These are phyloP conservation scores for Trematocara nigrifrons DNA, from an alignment of 2,113 vertebrate species.

Conservation along the genomic window DNA sequence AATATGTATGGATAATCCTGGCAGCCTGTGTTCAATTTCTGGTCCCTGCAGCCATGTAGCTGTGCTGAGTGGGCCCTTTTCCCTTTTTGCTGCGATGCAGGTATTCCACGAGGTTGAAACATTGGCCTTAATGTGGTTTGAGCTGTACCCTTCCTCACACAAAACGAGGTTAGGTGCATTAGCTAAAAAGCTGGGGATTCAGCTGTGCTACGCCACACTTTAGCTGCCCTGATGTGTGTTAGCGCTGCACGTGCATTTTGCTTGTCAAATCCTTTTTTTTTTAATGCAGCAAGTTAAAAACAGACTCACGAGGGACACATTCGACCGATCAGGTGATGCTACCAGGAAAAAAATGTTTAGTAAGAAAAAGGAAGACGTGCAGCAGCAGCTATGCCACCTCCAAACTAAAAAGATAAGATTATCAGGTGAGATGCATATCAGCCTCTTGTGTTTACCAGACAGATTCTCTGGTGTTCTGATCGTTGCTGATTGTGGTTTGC, in stretches of 20 bases:
- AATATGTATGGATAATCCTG: constrained; percentile 53
- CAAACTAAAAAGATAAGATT: not conserved
- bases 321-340: not conserved
- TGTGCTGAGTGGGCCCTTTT: constrained; percentile 54
- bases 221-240: not conserved
- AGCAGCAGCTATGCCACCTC: not conserved
- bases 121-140: constrained; percentile 39
- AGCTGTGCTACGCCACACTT: not conserved
- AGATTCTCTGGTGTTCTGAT: not conserved
- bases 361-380: no score
- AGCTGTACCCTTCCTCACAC: not conserved
- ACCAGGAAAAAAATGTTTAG: not conserved
- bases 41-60: constrained; percentile 24
- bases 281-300: not conserved
- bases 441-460: not conserved
- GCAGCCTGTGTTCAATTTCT: constrained; percentile 19
- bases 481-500: not conserved
- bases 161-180: constrained; percentile 17
- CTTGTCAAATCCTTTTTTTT: not conserved
- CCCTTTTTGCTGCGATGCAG: constrained; percentile 43
- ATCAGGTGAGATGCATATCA: not conserved
- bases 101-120: constrained; percentile 46
- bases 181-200: not conserved
- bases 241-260: not conserved
- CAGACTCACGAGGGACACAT: not conserved